A percentile compares a stretch with the other conserved stretches of the same genome.
Conservation (phyloP, 2,797 vertebrate genomes). For the Mus spretus region DNA sequence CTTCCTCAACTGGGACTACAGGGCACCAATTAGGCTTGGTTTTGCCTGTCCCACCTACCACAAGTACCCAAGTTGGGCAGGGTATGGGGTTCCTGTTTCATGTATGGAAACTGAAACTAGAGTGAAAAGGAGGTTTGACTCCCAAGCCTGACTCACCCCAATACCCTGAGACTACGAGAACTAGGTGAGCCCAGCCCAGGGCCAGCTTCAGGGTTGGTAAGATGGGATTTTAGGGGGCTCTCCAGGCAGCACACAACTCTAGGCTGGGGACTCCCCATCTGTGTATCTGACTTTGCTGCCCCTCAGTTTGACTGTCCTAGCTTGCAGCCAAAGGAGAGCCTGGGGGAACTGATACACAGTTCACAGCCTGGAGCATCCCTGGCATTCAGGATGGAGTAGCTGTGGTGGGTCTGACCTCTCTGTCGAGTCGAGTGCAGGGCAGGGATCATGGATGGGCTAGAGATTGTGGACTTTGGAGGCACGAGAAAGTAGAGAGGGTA, state of each 20-base stretch:
- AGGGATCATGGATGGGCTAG: not conserved
- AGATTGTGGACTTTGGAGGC: not conserved
- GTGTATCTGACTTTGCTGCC: not conserved
- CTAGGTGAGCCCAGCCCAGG: accelerated
- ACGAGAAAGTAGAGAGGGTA: too few species aligned
- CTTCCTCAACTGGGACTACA: accelerated
- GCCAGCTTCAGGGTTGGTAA: not conserved
- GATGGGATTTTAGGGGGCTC: not conserved
- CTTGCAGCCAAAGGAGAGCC: not conserved
- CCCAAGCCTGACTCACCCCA: not conserved
- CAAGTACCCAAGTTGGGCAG: not conserved
- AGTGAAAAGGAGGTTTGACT: not conserved
- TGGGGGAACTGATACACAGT: too few species aligned
- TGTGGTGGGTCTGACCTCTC: not conserved
- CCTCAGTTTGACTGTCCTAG: not conserved
- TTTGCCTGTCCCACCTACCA: not conserved
- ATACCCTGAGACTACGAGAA: accelerated
- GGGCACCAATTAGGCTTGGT: too few species aligned
- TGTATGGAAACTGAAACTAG: not conserved
- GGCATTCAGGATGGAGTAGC: too few species aligned
- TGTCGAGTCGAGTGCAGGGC: too few species aligned
- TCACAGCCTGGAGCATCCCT: too few species aligned
- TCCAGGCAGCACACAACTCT: not conserved
- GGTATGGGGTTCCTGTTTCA: not conserved
- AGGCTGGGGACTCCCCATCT: not conserved